A percentile compares a stretch with the other conserved stretches of the same genome.
Evolutionary conservation across 2,888 invertebrate species (phyloP).

Genomic region (Oxytorus armatus): DNA sequence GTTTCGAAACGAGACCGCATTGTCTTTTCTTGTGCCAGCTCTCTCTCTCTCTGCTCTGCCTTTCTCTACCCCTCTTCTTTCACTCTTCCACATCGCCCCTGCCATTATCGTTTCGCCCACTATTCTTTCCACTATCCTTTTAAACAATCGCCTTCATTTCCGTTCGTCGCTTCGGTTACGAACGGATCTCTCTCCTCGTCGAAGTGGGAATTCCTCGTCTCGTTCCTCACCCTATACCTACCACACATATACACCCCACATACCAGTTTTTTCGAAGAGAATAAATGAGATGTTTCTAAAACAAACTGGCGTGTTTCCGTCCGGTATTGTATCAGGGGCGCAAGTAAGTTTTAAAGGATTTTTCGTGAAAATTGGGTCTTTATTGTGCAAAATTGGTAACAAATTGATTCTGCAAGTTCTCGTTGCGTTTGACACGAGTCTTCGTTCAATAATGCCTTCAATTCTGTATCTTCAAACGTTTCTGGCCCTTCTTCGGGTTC

Average conservation of each 20-base stretch:
- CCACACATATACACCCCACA: constrained; percentile 9
- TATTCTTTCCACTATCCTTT: constrained; percentile 63
- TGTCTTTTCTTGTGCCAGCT: constrained; percentile 59
- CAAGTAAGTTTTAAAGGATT: no score
- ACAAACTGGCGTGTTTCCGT: background rate
- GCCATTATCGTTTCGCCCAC: constrained; percentile 64
- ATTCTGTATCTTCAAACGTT: no score
- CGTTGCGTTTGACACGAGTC: no score
- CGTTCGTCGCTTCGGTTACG: constrained; percentile 66
- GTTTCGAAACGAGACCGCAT: constrained; percentile 66
- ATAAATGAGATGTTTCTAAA: constrained; percentile 54
- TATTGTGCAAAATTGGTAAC: no score
- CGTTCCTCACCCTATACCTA: constrained; percentile 28
- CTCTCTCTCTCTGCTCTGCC: constrained; percentile 11
- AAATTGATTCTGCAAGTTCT: no score
- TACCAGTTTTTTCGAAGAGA: constrained; percentile 31
- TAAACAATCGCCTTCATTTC: constrained; percentile 69
- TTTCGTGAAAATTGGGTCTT: no score
- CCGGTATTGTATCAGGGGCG: background rate
- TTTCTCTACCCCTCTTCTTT: constrained; percentile 19
- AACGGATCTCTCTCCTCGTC: constrained; percentile 35
- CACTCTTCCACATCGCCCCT: constrained; percentile 30
- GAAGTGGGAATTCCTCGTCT: constrained; percentile 49
- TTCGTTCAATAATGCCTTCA: no score
- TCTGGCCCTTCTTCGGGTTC: no score